Evolutionary conservation across 2,113 vertebrate genomes (phyloP), one percentile per base, ranked within the genome.

Genomic region (Nesoenas mayeri): DNA sequence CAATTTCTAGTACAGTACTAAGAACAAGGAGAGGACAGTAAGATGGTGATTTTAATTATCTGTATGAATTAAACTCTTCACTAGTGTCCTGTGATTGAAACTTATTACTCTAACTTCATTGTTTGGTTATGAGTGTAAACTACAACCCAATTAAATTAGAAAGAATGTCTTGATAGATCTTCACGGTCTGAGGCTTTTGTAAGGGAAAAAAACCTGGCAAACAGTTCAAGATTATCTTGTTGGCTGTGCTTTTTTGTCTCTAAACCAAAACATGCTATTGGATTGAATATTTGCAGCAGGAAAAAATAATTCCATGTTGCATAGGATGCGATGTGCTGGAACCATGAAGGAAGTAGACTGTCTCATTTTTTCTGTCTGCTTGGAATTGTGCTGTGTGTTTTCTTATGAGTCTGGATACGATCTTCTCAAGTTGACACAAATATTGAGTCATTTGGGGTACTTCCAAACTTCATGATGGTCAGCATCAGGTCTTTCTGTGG

Each of bases 111-210:
- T 88, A 93, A 95, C 91, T 97, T 96, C 97, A 96, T 97, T 97
- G 90, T 98, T 97, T 96, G 90, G 88, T 95, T 97, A 85, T 96
- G 91, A 97, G 89, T 85, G 73, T 97, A 97, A 97, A 97, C 94
- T 96, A 92, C 93, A 95, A 74, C 81, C 93, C 96, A 97, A 66
- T 97, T 97, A 96, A 95, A 97, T 97, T 92, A 71, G 87, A 89
- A 97, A 87, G 87, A 75, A 47, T 82, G 62, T 84, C 44, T 89
- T 96, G 90, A 93, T 96, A 73, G 56, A 62, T 86, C 53, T 21
- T 89, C 51, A 65, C 58, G 89, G 10, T 81, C 70, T 81, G 36
- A 81, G 75, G 84, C 79, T 96, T 95, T 97, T 5, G 14, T 88
- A 64, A 88, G 40, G 74, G 65, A 62, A 69, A 91, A 82, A 57